Percentiles rank a stretch among this genome's conserved stretches.
Evolutionary conservation across 1,140 invertebrate genomes (phyloP).

Genomic region (Papilio machaon): DNA sequence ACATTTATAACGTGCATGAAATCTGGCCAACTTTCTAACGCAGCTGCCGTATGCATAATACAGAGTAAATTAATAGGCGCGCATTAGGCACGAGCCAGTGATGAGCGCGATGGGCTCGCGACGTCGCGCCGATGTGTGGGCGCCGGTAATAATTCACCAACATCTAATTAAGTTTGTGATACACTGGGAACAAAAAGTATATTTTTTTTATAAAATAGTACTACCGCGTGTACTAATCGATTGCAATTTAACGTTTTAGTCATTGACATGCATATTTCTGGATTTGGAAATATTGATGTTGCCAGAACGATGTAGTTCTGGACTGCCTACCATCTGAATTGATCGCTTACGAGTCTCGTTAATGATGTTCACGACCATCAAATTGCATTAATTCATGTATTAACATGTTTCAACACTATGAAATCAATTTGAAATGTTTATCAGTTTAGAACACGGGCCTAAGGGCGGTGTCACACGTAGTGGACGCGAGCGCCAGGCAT

Average conservation of each 20-base stretch:
- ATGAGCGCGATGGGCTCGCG: slow-evolving; percentile 36
- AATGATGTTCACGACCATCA: too few species aligned
- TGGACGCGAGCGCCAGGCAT: slow-evolving; percentile 34
- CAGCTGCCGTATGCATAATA: slow-evolving; percentile 37
- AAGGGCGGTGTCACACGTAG: slow-evolving; percentile 14
- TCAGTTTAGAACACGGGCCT: not conserved
- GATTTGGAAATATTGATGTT: too few species aligned
- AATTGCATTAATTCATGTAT: too few species aligned
- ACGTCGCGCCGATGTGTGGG: slow-evolving; percentile 48
- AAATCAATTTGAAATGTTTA: not conserved
- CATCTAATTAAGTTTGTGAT: slow-evolving; percentile 21
- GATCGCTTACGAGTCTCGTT: too few species aligned
- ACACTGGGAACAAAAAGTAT: slow-evolving; percentile 1
- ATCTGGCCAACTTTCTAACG: slow-evolving; percentile 33
- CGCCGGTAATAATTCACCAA: slow-evolving; percentile 51
- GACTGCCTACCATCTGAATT: too few species aligned
- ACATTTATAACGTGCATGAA: slow-evolving; percentile 27
- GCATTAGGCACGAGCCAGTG: slow-evolving; percentile 45
- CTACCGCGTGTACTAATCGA: not conserved
- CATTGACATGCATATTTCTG: too few species aligned
- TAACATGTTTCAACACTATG: too few species aligned
- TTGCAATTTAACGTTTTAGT: not conserved
- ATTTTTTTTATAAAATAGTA: not conserved
- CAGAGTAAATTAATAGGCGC: slow-evolving; percentile 44
- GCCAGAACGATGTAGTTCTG: too few species aligned